Conservation (phyloP, 2,888 invertebrate species). For the Leptinotarsa rubiginosa region DNA sequence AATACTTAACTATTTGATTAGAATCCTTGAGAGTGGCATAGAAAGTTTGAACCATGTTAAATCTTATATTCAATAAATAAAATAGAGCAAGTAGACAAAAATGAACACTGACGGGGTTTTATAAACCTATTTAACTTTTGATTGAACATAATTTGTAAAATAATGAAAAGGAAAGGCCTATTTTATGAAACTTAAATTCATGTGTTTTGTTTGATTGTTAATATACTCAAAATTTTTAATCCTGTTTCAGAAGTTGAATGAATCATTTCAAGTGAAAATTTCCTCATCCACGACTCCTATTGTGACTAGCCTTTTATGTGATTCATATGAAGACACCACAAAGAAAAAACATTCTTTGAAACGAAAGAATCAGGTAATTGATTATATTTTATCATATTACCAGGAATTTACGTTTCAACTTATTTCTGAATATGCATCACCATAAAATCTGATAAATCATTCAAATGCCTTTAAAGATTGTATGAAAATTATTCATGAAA, state of each 20-base stretch:
- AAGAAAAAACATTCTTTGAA: not conserved
- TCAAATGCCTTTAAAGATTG: not conserved
- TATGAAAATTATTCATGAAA: not conserved
- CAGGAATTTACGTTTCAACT: conserved; percentile 2
- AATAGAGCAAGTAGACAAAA: too few species aligned
- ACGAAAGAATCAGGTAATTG: conserved; percentile 4
- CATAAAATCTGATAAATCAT: not conserved
- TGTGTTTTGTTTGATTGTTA: not conserved
- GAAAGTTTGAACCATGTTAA: too few species aligned
- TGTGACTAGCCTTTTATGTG: conserved; percentile 12
- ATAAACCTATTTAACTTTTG: too few species aligned
- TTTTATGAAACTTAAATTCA: not conserved
- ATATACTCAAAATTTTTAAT: not conserved
- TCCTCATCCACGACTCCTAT: conserved; percentile 25
- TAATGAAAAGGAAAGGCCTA: too few species aligned
- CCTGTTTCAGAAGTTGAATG: conserved; percentile 7
- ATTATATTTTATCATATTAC: not conserved
- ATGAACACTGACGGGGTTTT: too few species aligned
- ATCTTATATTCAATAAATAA: too few species aligned
- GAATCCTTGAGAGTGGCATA: too few species aligned
- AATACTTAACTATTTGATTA: too few species aligned
- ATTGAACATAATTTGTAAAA: too few species aligned
- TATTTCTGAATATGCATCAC: not conserved
- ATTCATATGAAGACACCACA: not conserved
- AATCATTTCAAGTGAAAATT: conserved; percentile 23